Conservation (phyloP, 2,888 invertebrate genomes). For the Augiades crinisus region DNA sequence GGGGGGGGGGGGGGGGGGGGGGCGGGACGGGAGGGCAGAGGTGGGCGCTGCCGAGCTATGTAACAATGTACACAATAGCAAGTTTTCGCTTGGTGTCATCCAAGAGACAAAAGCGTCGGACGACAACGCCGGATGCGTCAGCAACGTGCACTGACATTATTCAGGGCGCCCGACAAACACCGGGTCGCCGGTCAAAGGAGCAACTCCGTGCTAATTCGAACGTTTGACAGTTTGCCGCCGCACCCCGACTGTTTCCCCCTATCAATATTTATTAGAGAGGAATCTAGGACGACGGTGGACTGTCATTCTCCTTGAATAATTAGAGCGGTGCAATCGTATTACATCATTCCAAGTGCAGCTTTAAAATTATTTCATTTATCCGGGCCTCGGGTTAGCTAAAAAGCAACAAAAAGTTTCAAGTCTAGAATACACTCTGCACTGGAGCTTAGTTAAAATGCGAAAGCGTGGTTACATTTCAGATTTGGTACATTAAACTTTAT, state of each 20-base stretch:
- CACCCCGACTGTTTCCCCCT: conserved; percentile 42
- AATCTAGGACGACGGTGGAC: conserved; percentile 29
- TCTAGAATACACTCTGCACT: conserved; percentile 6
- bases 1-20: too few relatives aligned
- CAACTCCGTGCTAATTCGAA: conserved; percentile 62
- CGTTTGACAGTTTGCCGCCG: conserved; percentile 49
- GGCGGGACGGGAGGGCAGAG: too few relatives aligned
- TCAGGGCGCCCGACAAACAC: conserved; percentile 46
- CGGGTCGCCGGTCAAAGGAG: conserved; percentile 51
- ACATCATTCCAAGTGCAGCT: neutral
- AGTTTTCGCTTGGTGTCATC: neutral
- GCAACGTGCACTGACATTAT: conserved; percentile 31
- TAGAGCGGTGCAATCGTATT: neutral
- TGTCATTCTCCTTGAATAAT: conserved; percentile 24
- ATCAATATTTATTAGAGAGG: conserved; percentile 61
- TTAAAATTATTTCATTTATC: neutral
- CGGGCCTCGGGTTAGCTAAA: neutral
- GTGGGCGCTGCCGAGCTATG: too few relatives aligned
- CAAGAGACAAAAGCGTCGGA: conserved; percentile 5
- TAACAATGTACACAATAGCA: too few relatives aligned
- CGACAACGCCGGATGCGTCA: conserved; percentile 2
- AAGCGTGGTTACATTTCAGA: conserved; percentile 65
- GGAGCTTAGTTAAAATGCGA: conserved; percentile 58
- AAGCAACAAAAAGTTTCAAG: conserved; percentile 2
- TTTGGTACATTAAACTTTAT: conserved; percentile 78